Conservation (phyloP, 2,113 vertebrate genomes). For the Petrocephalus zakoni region DNA sequence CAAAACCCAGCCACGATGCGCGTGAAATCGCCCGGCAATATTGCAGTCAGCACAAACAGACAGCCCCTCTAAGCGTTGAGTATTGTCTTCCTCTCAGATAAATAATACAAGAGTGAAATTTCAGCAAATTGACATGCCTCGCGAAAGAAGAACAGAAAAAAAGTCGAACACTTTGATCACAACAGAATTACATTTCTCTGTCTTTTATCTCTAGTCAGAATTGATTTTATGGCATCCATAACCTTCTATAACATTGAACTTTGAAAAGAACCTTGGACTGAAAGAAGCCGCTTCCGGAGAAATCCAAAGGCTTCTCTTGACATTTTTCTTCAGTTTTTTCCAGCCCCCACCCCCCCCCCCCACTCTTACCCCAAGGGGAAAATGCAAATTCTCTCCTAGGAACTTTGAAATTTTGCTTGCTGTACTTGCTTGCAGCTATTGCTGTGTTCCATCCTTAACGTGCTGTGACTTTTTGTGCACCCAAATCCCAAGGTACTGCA, state of each 20-base stretch:
- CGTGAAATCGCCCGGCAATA: slow-evolving; percentile 27
- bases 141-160: slow-evolving; percentile 25
- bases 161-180: slow-evolving; percentile 48
- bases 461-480: slow-evolving; percentile 37
- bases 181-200: slow-evolving; percentile 45
- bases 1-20: slow-evolving; percentile 26
- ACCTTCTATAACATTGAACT: slow-evolving; percentile 52
- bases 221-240: slow-evolving; percentile 52
- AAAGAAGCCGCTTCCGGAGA: slow-evolving; percentile 36
- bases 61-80: slow-evolving; percentile 32
- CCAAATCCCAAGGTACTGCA: slow-evolving; percentile 38
- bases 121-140: slow-evolving; percentile 46
- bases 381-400: slow-evolving; percentile 57
- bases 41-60: slow-evolving; percentile 11
- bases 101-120: slow-evolving; percentile 45
- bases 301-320: slow-evolving; percentile 42
- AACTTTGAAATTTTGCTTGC: slow-evolving; percentile 54
- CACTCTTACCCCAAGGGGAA: slow-evolving; percentile 36
- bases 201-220: slow-evolving; percentile 45
- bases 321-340: slow-evolving; percentile 27
- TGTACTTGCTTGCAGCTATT: slow-evolving; percentile 41
- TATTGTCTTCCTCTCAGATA: slow-evolving; percentile 31
- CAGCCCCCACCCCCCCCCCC: slow-evolving; percentile 27
- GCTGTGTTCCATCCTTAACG: slow-evolving; percentile 45
- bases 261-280: slow-evolving; percentile 44